These are phyloP conservation scores for Chrysocyon brachyurus DNA, from an alignment of 2,797 vertebrate genomes.

Conservation along the genomic window DNA sequence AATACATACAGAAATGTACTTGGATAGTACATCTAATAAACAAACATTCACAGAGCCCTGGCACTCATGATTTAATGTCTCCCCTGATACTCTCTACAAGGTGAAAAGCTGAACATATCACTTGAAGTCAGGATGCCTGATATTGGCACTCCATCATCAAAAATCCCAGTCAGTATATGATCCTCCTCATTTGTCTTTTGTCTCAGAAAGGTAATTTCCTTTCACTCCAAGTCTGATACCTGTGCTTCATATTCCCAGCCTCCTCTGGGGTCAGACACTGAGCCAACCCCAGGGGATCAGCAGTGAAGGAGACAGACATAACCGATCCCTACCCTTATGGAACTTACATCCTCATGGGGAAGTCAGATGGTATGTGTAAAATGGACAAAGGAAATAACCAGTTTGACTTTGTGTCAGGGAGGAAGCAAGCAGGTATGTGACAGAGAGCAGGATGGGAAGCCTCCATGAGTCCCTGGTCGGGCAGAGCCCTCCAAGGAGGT, in stretches of 20 bases:
- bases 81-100: neutral
- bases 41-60: neutral
- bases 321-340: neutral
- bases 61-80: neutral
- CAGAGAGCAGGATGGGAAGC: neutral
- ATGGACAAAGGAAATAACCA: too few species aligned
- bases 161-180: neutral
- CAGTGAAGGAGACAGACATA: neutral
- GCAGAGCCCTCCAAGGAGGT: neutral
- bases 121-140: neutral
- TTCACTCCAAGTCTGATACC: neutral
- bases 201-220: neutral
- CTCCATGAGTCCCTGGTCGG: neutral
- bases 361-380: neutral
- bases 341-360: neutral
- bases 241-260: neutral
- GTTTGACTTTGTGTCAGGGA: neutral
- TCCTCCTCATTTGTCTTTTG: neutral
- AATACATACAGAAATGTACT: slow-evolving; percentile 25
- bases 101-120: slow-evolving; percentile 25
- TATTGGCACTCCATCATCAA: neutral
- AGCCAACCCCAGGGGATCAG: neutral
- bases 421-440: neutral
- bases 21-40: neutral
- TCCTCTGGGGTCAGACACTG: neutral